Evolutionary conservation across 1,140 invertebrate species (phyloP).

Genomic region (Ceratosolen fusciceps): DNA sequence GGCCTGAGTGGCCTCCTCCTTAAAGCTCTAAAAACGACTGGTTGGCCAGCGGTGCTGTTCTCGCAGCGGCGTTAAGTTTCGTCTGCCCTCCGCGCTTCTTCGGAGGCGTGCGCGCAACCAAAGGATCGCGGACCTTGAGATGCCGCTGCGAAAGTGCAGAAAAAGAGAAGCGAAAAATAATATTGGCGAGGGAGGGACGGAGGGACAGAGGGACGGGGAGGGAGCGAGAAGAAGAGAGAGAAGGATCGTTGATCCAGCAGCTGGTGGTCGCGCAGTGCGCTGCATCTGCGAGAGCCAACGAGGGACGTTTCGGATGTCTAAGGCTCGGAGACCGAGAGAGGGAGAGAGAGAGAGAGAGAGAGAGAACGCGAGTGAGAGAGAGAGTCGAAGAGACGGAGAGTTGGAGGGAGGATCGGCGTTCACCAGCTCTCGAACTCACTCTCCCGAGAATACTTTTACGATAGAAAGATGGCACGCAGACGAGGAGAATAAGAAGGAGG

Average conservation of each 20-base stretch:
- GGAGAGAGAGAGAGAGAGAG: neutral
- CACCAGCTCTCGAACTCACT: slow-evolving; percentile 16
- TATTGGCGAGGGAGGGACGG: neutral
- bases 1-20: neutral
- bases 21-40: slow-evolving; percentile 28
- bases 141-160: neutral
- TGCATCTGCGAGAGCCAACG: slow-evolving; percentile 27
- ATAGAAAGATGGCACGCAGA: slow-evolving; percentile 31
- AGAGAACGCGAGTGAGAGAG: neutral
- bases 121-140: slow-evolving; percentile 25
- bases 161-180: too few species aligned
- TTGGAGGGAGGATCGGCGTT: neutral
- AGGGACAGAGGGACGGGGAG: too few species aligned
- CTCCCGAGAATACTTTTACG: slow-evolving; percentile 25
- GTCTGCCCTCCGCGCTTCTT: neutral
- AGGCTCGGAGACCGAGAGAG: neutral
- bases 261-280: slow-evolving; percentile 36
- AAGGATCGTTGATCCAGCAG: slow-evolving; percentile 29
- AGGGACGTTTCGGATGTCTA: slow-evolving; percentile 27
- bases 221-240: too few species aligned
- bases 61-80: slow-evolving; percentile 29
- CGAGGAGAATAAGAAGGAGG: slow-evolving; percentile 9
- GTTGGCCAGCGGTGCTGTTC: slow-evolving; percentile 17
- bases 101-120: slow-evolving; percentile 10
- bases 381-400: neutral